These are phyloP conservation scores for Sus scrofa DNA, from an alignment of 2,113 vertebrate species.

Conservation along the genomic window DNA sequence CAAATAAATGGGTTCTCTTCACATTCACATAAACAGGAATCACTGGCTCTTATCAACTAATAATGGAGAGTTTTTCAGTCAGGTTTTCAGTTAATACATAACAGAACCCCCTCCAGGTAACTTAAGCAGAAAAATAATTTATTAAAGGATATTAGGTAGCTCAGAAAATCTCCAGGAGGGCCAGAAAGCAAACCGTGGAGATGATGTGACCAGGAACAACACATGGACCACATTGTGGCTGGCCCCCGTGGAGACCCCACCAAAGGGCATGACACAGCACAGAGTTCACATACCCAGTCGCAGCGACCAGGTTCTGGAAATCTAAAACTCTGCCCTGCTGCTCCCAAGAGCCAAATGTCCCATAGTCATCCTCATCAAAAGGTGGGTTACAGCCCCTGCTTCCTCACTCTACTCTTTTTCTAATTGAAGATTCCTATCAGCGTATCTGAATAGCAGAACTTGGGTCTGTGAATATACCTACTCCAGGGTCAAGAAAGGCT, in stretches of 20 bases:
- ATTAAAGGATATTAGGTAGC: not conserved
- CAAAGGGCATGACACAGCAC: no score
- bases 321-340: not conserved
- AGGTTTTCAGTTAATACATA: not conserved
- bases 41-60: not conserved
- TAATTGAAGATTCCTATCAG: not conserved
- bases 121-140: not conserved
- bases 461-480: not conserved
- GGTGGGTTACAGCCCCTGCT: not conserved
- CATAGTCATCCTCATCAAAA: not conserved
- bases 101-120: not conserved
- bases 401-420: not conserved
- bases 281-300: not conserved
- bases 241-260: not conserved
- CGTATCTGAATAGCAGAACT: not conserved
- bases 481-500: not conserved
- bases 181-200: not conserved
- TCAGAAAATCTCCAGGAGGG: not conserved
- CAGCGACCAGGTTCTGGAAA: not conserved
- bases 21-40: not conserved
- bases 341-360: not conserved
- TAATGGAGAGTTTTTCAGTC: not conserved
- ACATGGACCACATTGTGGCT: not conserved
- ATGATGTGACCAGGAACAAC: no score
- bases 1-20: not conserved